phyloP scores from a whole-genome alignment of 2,113 vertebrate species.

The Conger conger region DNA sequence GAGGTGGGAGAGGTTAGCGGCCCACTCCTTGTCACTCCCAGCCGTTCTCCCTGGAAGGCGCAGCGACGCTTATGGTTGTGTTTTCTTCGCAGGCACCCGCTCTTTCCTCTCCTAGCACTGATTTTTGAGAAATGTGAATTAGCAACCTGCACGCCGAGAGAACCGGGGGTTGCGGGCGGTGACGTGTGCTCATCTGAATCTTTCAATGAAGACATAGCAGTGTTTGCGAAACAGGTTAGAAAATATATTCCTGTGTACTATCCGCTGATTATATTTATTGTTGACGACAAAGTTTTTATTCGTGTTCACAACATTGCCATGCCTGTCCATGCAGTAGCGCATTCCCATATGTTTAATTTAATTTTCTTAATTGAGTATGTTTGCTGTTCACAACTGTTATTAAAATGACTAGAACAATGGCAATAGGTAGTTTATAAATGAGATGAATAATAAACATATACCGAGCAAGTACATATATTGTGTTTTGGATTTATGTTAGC shows the following conservation, averaged over 20 bases:
- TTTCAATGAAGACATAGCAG: conserved; percentile 99
- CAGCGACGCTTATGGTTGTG: conserved; percentile 77
- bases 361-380: neutral
- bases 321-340: neutral
- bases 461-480: neutral
- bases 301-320: neutral
- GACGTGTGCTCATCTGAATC: conserved; percentile 99
- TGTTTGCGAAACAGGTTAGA: conserved; percentile 99
- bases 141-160: conserved; percentile 98
- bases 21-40: conserved; percentile 7
- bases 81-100: conserved; percentile 94
- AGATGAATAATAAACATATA: neutral
- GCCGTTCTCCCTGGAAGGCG: conserved; percentile 5
- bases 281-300: neutral
- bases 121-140: conserved; percentile 99
- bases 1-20: neutral
- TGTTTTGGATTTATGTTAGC: conserved; percentile 15
- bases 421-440: neutral
- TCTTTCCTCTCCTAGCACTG: conserved; percentile 99
- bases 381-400: neutral
- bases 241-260: conserved; percentile 28
- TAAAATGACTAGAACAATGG: neutral
- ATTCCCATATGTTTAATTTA: too few relatives aligned
- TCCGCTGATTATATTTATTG: neutral
- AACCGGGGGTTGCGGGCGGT: conserved; percentile 98